Evolutionary conservation across 2,888 invertebrate genomes (phyloP).

Genomic region (Anorthoa munda): DNA sequence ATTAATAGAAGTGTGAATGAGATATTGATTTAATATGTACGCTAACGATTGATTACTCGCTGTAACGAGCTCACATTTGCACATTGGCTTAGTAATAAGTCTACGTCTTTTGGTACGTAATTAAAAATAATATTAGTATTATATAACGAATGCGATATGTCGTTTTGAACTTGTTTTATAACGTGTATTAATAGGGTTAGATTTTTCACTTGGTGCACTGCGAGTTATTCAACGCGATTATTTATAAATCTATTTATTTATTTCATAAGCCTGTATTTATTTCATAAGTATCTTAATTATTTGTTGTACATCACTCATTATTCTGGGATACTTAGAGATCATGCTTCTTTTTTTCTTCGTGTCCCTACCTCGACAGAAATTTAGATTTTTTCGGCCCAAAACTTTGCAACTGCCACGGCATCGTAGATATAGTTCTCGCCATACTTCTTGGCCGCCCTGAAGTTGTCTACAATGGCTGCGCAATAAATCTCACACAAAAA

Average conservation of each 20-base stretch:
- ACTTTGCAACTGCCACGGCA: too few relatives aligned
- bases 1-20: constrained; percentile 57
- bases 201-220: background rate
- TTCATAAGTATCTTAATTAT: background rate
- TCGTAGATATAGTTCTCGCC: too few relatives aligned
- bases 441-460: too few relatives aligned
- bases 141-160: constrained; percentile 4
- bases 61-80: constrained; percentile 42
- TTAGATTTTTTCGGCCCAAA: too few relatives aligned
- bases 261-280: background rate
- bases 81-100: constrained; percentile 31
- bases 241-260: background rate
- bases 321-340: too few relatives aligned
- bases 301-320: too few relatives aligned
- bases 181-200: background rate
- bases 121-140: constrained; percentile 41
- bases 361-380: too few relatives aligned
- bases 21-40: constrained; percentile 55
- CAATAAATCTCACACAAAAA: too few relatives aligned
- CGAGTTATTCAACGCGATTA: background rate
- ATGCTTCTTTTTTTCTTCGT: too few relatives aligned
- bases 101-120: constrained; percentile 29
- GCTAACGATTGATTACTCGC: constrained; percentile 39
- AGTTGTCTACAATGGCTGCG: too few relatives aligned
- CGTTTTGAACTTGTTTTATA: constrained; percentile 6